These are phyloP conservation scores for Pempheris klunzingeri DNA, from an alignment of 2,797 vertebrate genomes.

Conservation along the genomic window DNA sequence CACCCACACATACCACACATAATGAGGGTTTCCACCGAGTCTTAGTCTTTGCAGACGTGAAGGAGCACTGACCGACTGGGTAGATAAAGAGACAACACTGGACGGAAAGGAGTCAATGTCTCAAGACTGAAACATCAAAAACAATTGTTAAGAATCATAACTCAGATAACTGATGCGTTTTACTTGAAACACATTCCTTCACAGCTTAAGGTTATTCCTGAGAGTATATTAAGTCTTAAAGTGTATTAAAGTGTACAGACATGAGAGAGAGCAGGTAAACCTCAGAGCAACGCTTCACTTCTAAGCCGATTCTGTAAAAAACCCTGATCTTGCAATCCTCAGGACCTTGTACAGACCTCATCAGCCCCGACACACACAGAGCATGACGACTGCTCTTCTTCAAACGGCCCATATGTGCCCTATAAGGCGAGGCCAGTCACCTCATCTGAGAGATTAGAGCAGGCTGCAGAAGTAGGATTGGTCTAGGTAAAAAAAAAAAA, in stretches of 20 bases:
- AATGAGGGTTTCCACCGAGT: too few species aligned
- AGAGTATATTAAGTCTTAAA: background rate
- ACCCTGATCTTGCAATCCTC: constrained; percentile 65
- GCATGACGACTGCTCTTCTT: constrained; percentile 45
- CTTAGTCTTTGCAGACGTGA: too few species aligned
- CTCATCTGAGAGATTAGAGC: constrained; percentile 61
- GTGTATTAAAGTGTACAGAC: constrained; percentile 14
- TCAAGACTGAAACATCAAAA: too few species aligned
- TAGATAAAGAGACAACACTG: background rate
- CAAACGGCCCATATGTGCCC: constrained; percentile 40
- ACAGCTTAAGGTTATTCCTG: background rate
- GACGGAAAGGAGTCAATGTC: too few species aligned
- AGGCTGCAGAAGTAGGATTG: constrained; percentile 38
- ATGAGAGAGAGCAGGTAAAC: constrained; percentile 26
- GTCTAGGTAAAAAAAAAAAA: background rate
- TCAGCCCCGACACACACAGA: constrained; percentile 52
- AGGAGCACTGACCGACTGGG: background rate
- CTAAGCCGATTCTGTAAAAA: constrained; percentile 59
- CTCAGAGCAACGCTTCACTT: constrained; percentile 30
- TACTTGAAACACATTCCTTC: background rate
- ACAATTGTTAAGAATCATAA: too few species aligned
- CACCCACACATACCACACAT: too few species aligned
- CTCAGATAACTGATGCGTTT: too few species aligned
- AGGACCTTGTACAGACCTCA: constrained; percentile 61
- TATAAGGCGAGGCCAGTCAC: constrained; percentile 33